Evolutionary conservation across 2,888 invertebrate genomes (phyloP).

Genomic region (Poecilobothrus nobilitatus): DNA sequence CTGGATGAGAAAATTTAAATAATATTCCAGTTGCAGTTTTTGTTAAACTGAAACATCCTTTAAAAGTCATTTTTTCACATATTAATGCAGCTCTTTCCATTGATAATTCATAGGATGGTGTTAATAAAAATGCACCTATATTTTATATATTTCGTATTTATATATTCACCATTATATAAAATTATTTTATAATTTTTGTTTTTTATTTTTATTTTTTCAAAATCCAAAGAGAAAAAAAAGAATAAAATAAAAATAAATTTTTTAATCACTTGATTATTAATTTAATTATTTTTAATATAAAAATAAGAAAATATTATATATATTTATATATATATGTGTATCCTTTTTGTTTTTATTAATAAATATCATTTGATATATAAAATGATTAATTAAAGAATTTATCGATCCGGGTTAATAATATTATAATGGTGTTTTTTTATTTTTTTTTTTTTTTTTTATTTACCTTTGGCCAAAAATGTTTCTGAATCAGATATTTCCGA

Average conservation of each 20-base stretch:
- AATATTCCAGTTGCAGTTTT: conserved; percentile 83
- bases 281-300: no score
- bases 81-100: conserved; percentile 79
- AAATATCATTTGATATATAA: neutral
- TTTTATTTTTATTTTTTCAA: neutral
- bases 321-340: neutral
- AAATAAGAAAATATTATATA: no score
- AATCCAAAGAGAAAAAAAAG: neutral
- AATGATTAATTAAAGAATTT: no score
- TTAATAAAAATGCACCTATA: conserved; percentile 68
- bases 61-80: conserved; percentile 82
- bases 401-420: no score
- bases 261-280: neutral
- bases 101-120: conserved; percentile 76
- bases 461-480: conserved; percentile 68
- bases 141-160: conserved; percentile 13
- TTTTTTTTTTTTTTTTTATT: no score
- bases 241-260: neutral
- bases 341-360: neutral
- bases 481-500: conserved; percentile 68
- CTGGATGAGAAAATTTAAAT: conserved; percentile 79
- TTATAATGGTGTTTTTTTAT: neutral
- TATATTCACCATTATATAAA: neutral
- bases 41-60: conserved; percentile 75
- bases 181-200: no score